These are phyloP conservation scores for Potamilus streckersoni DNA, from an alignment of 1,140 invertebrate species.

Conservation along the genomic window DNA sequence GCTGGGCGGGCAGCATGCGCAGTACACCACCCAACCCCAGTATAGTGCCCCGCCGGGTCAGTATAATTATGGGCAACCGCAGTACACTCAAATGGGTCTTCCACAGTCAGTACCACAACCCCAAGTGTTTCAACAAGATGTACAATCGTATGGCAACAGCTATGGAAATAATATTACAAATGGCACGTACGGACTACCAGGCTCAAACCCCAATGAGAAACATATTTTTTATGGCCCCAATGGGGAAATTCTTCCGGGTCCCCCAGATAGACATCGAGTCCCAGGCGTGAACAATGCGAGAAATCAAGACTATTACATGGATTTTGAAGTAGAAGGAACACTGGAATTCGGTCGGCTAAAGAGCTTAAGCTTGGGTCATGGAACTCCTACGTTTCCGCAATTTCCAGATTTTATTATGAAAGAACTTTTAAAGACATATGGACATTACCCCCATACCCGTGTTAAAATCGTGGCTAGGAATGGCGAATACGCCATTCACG, in stretches of 20 bases:
- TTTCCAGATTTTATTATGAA: slow-evolving; percentile 24
- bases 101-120: no score
- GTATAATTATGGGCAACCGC: no score
- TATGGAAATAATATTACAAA: no score
- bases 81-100: no score
- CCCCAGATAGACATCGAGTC: not conserved
- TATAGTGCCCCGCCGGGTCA: no score
- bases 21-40: no score
- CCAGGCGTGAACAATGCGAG: not conserved
- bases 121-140: no score
- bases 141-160: no score
- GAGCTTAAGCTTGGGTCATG: slow-evolving; percentile 8
- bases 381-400: slow-evolving; percentile 7
- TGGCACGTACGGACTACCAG: no score
- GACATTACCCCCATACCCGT: slow-evolving; percentile 9
- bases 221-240: slow-evolving; percentile 29
- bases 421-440: slow-evolving; percentile 19
- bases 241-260: slow-evolving; percentile 19
- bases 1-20: no score
- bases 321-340: slow-evolving; percentile 23
- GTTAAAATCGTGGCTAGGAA: slow-evolving; percentile 12
- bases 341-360: slow-evolving; percentile 16
- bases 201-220: slow-evolving; percentile 11
- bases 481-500: slow-evolving; percentile 19
- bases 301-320: not conserved